Evolutionary conservation across 2,888 invertebrate species (phyloP).

Genomic region (Mycalesis mineus): DNA sequence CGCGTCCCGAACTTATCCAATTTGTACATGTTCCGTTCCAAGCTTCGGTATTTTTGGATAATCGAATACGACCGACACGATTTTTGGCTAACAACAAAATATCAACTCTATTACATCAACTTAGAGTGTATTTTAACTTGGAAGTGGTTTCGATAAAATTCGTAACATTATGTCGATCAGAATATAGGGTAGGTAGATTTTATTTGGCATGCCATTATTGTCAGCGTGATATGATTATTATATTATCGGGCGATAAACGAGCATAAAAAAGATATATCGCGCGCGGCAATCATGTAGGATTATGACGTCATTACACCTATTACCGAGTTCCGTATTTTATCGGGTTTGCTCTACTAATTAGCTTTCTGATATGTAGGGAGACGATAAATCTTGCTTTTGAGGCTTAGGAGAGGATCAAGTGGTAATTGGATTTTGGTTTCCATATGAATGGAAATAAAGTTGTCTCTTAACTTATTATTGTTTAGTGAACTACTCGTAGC

Average conservation of each 20-base stretch:
- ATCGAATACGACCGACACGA: slow-evolving; percentile 42
- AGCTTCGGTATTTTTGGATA: slow-evolving; percentile 50
- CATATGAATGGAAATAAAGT: neutral
- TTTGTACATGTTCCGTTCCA: slow-evolving; percentile 71
- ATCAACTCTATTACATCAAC: slow-evolving; percentile 17
- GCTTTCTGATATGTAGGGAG: slow-evolving; percentile 40
- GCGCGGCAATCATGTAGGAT: slow-evolving; percentile 65
- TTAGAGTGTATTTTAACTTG: slow-evolving; percentile 24
- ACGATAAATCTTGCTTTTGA: slow-evolving; percentile 38
- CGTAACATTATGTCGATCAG: slow-evolving; percentile 42
- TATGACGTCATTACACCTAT: slow-evolving; percentile 59
- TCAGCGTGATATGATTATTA: slow-evolving; percentile 75
- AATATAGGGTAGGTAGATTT: slow-evolving; percentile 71
- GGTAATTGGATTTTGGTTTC: slow-evolving; percentile 22
- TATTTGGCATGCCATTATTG: slow-evolving; percentile 76
- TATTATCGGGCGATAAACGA: slow-evolving; percentile 75
- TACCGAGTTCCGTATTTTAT: slow-evolving; percentile 61
- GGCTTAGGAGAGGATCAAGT: slow-evolving; percentile 23
- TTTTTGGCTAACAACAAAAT: slow-evolving; percentile 17
- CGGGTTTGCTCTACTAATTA: slow-evolving; percentile 58
- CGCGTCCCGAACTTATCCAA: slow-evolving; percentile 72
- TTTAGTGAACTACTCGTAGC: too few species aligned
- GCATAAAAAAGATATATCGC: slow-evolving; percentile 72
- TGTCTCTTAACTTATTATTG: too few species aligned
- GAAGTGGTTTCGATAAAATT: slow-evolving; percentile 28